phyloP scores from a whole-genome alignment of 1,140 invertebrate species.

The Brachionus paranguensis region DNA sequence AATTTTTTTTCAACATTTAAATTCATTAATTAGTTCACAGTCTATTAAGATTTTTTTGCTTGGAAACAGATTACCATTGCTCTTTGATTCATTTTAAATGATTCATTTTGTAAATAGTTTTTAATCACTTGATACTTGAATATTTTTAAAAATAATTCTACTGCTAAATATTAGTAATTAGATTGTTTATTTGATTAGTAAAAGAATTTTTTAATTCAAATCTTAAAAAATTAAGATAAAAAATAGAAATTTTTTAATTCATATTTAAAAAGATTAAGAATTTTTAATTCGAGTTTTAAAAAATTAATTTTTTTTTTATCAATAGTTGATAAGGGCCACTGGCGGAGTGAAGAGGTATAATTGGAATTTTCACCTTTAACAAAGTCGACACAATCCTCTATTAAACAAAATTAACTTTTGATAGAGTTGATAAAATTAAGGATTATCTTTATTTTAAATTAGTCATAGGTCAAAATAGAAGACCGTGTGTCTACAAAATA shows the following conservation, averaged over 20 bases:
- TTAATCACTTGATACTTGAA: neutral
- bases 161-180: neutral
- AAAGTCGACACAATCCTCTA: neutral
- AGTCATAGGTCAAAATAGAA: neutral
- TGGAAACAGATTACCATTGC: neutral
- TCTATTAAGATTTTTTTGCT: neutral
- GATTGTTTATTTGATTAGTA: neutral
- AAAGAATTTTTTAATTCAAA: neutral
- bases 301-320: no score
- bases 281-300: no score
- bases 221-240: no score
- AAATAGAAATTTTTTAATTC: no score
- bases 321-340: neutral
- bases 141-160: neutral
- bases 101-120: neutral
- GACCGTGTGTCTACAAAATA: neutral
- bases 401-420: neutral
- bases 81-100: neutral
- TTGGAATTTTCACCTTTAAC: neutral
- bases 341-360: neutral
- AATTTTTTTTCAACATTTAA: neutral
- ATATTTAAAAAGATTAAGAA: no score
- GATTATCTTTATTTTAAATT: neutral
- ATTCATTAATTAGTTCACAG: constrained; percentile 11
- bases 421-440: neutral